Evolutionary conservation across 2,888 invertebrate genomes (phyloP).

Genomic region (Cistogaster globosa): DNA sequence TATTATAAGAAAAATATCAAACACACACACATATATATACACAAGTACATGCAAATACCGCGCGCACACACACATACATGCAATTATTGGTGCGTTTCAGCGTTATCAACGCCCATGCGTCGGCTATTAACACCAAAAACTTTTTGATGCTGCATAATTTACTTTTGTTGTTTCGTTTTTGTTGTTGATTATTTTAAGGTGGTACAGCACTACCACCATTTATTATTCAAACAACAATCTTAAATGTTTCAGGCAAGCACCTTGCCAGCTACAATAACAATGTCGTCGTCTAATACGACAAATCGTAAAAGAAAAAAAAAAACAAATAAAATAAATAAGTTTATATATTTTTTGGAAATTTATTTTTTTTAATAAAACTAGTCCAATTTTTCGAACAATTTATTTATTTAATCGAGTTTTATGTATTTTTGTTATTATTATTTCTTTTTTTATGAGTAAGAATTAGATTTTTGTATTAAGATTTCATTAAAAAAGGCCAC

Average conservation of each 20-base stretch:
- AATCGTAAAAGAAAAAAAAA: conserved; percentile 25
- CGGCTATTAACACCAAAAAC: conserved; percentile 68
- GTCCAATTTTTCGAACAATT: conserved; percentile 54
- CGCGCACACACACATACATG: not conserved
- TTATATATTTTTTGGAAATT: conserved; percentile 16
- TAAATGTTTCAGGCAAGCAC: conserved; percentile 57
- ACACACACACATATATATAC: not conserved
- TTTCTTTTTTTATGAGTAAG: conserved; percentile 26
- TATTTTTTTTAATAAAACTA: conserved; percentile 38
- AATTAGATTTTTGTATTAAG: conserved; percentile 54
- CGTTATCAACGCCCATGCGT: conserved; percentile 70
- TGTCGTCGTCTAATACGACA: conserved; percentile 31
- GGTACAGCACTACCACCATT: conserved; percentile 53
- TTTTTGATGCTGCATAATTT: conserved; percentile 67
- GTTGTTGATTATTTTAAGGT: conserved; percentile 58
- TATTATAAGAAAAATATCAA: conserved; percentile 53
- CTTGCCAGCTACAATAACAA: conserved; percentile 61
- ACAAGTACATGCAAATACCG: conserved; percentile 6
- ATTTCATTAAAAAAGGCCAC: conserved; percentile 60
- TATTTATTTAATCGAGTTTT: conserved; percentile 57
- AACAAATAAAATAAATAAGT: conserved; percentile 42
- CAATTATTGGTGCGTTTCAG: conserved; percentile 35
- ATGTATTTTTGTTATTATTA: conserved; percentile 19
- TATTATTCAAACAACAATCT: conserved; percentile 58
- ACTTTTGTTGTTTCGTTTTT: conserved; percentile 24